A percentile compares a stretch with the other conserved stretches of the same genome.
phyloP scores from a whole-genome alignment of 2,888 invertebrate genomes.

The Epinotia bilunana region DNA sequence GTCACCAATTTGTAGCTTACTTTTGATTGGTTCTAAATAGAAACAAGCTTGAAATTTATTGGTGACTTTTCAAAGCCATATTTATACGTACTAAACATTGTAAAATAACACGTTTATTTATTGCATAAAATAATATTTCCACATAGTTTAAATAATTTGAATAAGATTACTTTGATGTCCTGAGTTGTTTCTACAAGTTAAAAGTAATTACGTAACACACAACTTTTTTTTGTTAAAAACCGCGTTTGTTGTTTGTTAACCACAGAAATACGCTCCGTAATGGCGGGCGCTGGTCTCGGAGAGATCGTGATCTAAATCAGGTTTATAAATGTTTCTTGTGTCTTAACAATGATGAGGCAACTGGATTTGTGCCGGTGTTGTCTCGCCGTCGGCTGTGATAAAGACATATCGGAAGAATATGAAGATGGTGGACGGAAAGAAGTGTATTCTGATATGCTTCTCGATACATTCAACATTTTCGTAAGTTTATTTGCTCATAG shows the following conservation, averaged over 20 bases:
- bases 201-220: neutral
- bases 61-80: slow-evolving; percentile 21
- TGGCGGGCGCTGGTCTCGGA: slow-evolving; percentile 48
- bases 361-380: slow-evolving; percentile 53
- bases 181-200: neutral
- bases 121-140: neutral
- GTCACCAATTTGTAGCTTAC: neutral
- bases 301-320: slow-evolving; percentile 25
- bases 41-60: slow-evolving; percentile 3
- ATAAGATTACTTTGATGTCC: neutral
- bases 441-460: slow-evolving; percentile 51
- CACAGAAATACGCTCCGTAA: slow-evolving; percentile 43
- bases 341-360: slow-evolving; percentile 41
- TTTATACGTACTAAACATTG: slow-evolving; percentile 9
- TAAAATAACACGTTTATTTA: neutral
- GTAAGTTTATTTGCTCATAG: slow-evolving; percentile 49
- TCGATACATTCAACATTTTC: slow-evolving; percentile 53
- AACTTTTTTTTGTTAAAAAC: slow-evolving; percentile 1
- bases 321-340: slow-evolving; percentile 28
- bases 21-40: slow-evolving; percentile 15
- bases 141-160: neutral
- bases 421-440: slow-evolving; percentile 48
- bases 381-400: slow-evolving; percentile 49
- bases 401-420: slow-evolving; percentile 52
- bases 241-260: slow-evolving; percentile 29